Percentiles rank a stretch among this genome's conserved stretches.
Evolutionary conservation across 2,797 vertebrate genomes (phyloP).

Genomic region (Phyllotis vaccarum): DNA sequence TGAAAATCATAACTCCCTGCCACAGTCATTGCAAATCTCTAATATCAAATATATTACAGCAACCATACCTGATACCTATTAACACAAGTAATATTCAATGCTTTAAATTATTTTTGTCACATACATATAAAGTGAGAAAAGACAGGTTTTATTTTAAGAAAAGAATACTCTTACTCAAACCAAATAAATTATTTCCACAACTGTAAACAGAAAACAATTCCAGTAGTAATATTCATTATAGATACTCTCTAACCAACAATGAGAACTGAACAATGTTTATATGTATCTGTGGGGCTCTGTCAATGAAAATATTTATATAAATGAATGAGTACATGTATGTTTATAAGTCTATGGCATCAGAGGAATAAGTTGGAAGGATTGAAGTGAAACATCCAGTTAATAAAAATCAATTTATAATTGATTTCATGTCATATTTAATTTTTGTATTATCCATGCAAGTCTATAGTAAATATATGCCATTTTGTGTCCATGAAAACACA

Average conservation of each 20-base stretch:
- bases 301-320: background rate
- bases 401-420: background rate
- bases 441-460: background rate
- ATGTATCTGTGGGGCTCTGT: fast-evolving
- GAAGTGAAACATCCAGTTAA: background rate
- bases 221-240: background rate
- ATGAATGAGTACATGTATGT: background rate
- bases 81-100: background rate
- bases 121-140: background rate
- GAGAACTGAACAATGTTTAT: background rate
- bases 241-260: background rate
- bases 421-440: background rate
- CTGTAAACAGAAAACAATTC: background rate
- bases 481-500: background rate
- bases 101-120: background rate
- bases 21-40: background rate
- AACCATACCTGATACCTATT: background rate
- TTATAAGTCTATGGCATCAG: background rate
- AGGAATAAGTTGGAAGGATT: background rate
- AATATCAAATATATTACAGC: background rate
- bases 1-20: background rate
- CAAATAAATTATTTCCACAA: background rate
- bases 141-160: background rate
- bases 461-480: background rate
- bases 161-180: background rate